These are phyloP conservation scores for Arothron firmamentum DNA, from an alignment of 2,113 vertebrate genomes.

Conservation along the genomic window DNA sequence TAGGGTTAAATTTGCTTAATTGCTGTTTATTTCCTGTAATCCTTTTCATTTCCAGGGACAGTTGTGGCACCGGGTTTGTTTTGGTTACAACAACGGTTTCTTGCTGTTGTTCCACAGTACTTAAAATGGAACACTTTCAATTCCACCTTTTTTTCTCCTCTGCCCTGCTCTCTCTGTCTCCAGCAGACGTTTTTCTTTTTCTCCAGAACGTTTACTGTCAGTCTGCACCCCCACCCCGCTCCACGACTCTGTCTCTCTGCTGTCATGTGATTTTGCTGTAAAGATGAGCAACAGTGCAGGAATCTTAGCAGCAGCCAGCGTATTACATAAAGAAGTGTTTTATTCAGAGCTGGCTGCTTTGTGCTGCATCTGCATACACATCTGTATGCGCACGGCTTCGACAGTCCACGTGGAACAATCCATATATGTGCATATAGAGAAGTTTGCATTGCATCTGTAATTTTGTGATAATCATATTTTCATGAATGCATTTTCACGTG, in stretches of 20 bases:
- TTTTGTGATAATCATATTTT: too few species aligned
- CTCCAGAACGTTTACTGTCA: background rate
- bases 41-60: background rate
- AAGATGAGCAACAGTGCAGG: constrained; percentile 53
- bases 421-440: too few species aligned
- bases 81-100: background rate
- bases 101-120: background rate
- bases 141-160: background rate
- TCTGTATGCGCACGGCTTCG: background rate
- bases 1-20: background rate
- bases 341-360: background rate
- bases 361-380: background rate
- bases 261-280: constrained; percentile 47
- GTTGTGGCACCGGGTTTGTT: background rate
- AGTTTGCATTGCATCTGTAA: too few species aligned
- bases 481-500: too few species aligned
- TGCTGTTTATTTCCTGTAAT: background rate
- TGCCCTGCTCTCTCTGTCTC: background rate
- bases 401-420: background rate
- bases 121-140: background rate
- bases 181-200: background rate
- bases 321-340: constrained; percentile 38
- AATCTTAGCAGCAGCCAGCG: constrained; percentile 41
- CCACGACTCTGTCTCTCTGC: background rate
- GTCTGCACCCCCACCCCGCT: background rate